Evolutionary conservation across 2,888 invertebrate genomes (phyloP).

Genomic region (Eupithecia dodoneata): DNA sequence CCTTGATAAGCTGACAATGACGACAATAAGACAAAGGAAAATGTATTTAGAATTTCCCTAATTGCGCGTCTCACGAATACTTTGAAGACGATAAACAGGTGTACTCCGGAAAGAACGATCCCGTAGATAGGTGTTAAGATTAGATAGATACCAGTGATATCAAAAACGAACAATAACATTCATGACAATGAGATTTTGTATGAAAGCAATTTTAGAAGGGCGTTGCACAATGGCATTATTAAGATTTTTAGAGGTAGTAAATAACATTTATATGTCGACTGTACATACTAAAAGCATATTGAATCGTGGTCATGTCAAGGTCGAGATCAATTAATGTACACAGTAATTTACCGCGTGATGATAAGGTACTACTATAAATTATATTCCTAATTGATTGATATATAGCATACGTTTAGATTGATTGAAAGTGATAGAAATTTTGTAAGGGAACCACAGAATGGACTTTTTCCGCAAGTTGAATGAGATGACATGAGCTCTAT

Average conservation of each 20-base stretch:
- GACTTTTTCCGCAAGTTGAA: not conserved
- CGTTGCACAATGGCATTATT: not conserved
- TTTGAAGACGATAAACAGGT: not conserved
- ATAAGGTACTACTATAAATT: not conserved
- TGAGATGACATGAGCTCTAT: not conserved
- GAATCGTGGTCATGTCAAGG: constrained; percentile 59
- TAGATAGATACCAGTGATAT: not conserved
- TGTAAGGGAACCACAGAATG: not conserved
- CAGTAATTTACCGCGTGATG: not conserved
- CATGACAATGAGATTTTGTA: not conserved
- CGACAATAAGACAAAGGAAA: not conserved
- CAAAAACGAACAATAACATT: not conserved
- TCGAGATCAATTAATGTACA: constrained; percentile 49
- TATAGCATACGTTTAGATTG: not conserved
- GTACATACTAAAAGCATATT: constrained; percentile 1
- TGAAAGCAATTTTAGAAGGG: constrained; percentile 2
- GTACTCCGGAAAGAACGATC: not conserved
- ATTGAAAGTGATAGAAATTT: not conserved
- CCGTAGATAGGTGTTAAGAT: not conserved
- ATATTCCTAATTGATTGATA: not conserved
- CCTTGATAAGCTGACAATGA: not conserved
- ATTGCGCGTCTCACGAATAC: not conserved
- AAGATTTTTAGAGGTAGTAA: not conserved
- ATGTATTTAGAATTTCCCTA: not conserved
- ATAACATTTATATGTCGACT: not conserved